These are phyloP conservation scores for Caenorhabditis uteleia DNA, from an alignment of 2,888 invertebrate species.

Conservation along the genomic window DNA sequence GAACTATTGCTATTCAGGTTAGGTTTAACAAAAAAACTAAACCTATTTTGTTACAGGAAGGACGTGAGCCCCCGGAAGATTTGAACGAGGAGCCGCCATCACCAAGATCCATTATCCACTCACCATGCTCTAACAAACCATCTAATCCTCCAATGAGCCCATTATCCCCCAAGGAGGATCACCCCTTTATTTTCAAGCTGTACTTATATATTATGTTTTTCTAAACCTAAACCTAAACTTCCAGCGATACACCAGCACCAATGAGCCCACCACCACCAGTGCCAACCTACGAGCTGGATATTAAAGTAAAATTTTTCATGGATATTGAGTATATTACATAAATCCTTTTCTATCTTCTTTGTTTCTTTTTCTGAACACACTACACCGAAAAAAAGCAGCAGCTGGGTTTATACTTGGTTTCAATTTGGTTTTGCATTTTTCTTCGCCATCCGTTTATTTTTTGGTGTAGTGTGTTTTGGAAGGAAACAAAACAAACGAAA, in stretches of 20 bases:
- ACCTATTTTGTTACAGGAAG: conserved; percentile 52
- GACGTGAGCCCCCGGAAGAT: conserved; percentile 64
- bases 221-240: neutral
- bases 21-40: conserved; percentile 1
- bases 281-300: conserved; percentile 31
- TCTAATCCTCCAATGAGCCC: conserved; percentile 42
- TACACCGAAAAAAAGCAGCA: too few relatives aligned
- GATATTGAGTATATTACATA: too few relatives aligned
- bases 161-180: conserved; percentile 37
- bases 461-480: too few relatives aligned
- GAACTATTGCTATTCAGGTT: conserved; percentile 65
- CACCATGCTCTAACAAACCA: conserved; percentile 24
- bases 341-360: too few relatives aligned
- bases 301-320: too few relatives aligned
- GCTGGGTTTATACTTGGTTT: too few relatives aligned
- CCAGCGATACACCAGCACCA: conserved; percentile 20
- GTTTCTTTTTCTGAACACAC: too few relatives aligned
- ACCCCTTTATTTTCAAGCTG: conserved; percentile 40
- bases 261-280: conserved; percentile 8
- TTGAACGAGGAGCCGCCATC: conserved; percentile 57
- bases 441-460: too few relatives aligned
- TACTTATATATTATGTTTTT: conserved; percentile 1
- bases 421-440: too few relatives aligned
- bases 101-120: conserved; percentile 33
- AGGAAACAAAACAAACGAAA: too few relatives aligned